phyloP scores from a whole-genome alignment of 2,888 invertebrate species.

The Rambutsinella grinnellia region DNA sequence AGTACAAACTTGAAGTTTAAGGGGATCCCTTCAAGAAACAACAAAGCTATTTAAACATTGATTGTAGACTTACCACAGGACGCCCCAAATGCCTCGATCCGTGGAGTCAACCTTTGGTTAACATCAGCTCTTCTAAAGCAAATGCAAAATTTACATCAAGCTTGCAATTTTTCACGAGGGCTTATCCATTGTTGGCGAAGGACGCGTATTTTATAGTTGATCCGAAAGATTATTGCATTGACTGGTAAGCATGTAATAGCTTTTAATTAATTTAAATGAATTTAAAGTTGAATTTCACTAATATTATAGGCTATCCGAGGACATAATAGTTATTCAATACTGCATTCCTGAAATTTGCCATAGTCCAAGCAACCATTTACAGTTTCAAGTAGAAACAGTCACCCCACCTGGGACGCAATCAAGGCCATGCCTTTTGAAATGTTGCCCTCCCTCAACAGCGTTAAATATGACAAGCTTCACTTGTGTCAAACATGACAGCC shows the following conservation, averaged over 20 bases:
- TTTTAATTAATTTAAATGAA: neutral
- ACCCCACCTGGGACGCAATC: neutral
- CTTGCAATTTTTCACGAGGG: conserved; percentile 17
- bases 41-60: too few species aligned
- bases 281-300: neutral
- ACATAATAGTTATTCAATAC: neutral
- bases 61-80: too few species aligned
- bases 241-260: conserved; percentile 9
- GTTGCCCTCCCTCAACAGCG: conserved; percentile 33
- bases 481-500: conserved; percentile 36
- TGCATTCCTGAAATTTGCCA: neutral
- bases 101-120: too few species aligned
- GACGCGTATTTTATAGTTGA: conserved; percentile 8
- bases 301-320: neutral
- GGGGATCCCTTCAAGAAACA: too few species aligned
- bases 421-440: conserved; percentile 42
- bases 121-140: too few species aligned
- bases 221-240: conserved; percentile 41
- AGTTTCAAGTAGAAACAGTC: neutral
- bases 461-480: conserved; percentile 29
- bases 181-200: neutral
- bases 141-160: too few species aligned
- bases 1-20: too few species aligned
- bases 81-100: too few species aligned
- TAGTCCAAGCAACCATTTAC: too few species aligned